Evolutionary conservation across 2,888 invertebrate species (phyloP), one percentile per base, ranked within the genome.

Genomic region (Watsonalla binaria): DNA sequence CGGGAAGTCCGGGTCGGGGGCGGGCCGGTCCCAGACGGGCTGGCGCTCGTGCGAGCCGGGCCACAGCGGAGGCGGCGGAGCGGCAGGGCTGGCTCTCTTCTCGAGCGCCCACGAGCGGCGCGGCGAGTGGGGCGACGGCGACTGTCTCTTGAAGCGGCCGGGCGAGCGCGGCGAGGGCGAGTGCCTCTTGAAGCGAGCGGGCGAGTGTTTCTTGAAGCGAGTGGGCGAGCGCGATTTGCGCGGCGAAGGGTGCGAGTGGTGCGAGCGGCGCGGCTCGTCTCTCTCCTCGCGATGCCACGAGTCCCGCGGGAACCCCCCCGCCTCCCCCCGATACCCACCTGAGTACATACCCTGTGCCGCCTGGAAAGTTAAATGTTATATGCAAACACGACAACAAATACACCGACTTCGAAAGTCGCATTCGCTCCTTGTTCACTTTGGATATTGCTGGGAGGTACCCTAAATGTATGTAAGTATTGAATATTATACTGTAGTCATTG

Each of bases 301-400:
- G 4, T 66, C 70, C 9, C 55, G 59, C 53, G 65, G 68, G 11
- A 74, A 71, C 47, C 62, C 59, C 5, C 67, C 71, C 39, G 71
- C 54, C 42, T 57, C 78, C 47, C 77, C 74, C 46, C 82, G 83
- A 60, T 81, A 88, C 64, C 81, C 86, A 80, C 82, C 83, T 77
- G 86, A 72, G 80, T 86, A 89, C 74, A 80, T 80, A 78, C 74
- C 76, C 82, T 84, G 82, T 74, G 80, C 68, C 66, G 83, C 87
- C 90, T 90, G 89, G 67, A 89, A 90, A 87, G 82, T 79, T 69
- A 89, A 90, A 86, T 72, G 72, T 72, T 70, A 71, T 76, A 82
- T 84, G 85, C 80, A 82, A 79, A 80, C 70, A 75, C 61, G 60
- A 60, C 63, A 51, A 57, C 35, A 57, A 56, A 53, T 52, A 46